These are phyloP conservation scores for Anthopleura sola DNA, from an alignment of 64 coral and sea anemone genomes.

Conservation along the genomic window DNA sequence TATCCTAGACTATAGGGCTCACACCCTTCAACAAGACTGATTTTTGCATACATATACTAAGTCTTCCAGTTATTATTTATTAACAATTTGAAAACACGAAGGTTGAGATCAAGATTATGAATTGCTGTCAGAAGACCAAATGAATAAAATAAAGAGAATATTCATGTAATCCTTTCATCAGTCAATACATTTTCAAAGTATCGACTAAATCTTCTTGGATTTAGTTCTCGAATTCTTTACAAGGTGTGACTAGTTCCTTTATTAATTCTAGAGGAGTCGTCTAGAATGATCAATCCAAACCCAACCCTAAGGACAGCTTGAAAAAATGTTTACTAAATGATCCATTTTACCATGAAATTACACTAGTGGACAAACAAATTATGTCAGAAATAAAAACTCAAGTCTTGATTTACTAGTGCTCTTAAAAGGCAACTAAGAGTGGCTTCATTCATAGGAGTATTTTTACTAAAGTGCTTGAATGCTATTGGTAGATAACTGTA, in stretches of 20 bases:
- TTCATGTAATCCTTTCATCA: neutral
- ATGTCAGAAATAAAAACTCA: neutral
- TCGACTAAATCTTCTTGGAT: neutral
- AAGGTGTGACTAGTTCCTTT: neutral
- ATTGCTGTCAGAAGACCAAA: slow-evolving; percentile 2
- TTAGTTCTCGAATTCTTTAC: neutral
- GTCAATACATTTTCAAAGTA: neutral
- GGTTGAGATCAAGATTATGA: neutral
- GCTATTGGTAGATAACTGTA: neutral
- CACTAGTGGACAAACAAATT: neutral
- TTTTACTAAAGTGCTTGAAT: slow-evolving; percentile 1
- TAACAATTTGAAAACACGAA: neutral
- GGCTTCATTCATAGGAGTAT: neutral
- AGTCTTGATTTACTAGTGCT: slow-evolving; percentile 1
- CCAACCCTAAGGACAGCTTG: neutral
- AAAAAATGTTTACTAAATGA: neutral
- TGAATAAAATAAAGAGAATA: neutral
- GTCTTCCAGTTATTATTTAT: neutral
- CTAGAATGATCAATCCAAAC: neutral
- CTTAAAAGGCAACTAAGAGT: neutral
- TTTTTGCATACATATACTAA: neutral
- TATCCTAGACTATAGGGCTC: neutral
- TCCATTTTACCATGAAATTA: slow-evolving; percentile 2
- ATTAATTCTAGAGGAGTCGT: neutral
- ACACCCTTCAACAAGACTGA: neutral